Conservation (phyloP, 2,888 invertebrate species). For the Venusia cambrica region DNA sequence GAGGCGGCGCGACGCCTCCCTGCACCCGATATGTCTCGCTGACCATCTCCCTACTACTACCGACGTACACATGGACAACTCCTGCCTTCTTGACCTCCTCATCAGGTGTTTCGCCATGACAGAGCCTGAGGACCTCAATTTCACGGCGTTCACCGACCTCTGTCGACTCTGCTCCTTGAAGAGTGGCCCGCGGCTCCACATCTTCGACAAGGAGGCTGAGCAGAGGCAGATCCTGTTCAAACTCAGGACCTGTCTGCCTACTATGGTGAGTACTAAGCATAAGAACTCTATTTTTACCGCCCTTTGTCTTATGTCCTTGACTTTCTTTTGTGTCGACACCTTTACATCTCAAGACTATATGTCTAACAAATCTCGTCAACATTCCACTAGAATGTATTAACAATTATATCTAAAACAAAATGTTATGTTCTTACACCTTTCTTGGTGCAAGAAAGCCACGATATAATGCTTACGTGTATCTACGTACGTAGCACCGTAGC, state of each 20-base stretch:
- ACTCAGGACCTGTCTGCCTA: conserved; percentile 84
- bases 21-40: conserved; percentile 71
- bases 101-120: conserved; percentile 82
- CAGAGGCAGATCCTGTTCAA: conserved; percentile 86
- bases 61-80: conserved; percentile 81
- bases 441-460: conserved; percentile 35
- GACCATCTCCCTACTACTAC: no score
- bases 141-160: conserved; percentile 84
- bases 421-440: no score
- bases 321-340: conserved; percentile 25
- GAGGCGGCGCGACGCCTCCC: conserved; percentile 78
- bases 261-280: conserved; percentile 79
- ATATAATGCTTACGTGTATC: no score
- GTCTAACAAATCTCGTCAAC: conserved; percentile 1
- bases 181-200: conserved; percentile 85
- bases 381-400: no score
- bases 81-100: conserved; percentile 81
- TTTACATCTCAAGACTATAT: conserved; percentile 12
- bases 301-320: conserved; percentile 33
- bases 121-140: conserved; percentile 86
- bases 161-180: conserved; percentile 86
- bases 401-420: no score
- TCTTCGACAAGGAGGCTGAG: conserved; percentile 87
- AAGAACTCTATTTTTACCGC: conserved; percentile 19
- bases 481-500: conserved; percentile 41